These are phyloP conservation scores for Gymnobelideus leadbeateri DNA, from an alignment of 2,113 vertebrate genomes.

Conservation along the genomic window DNA sequence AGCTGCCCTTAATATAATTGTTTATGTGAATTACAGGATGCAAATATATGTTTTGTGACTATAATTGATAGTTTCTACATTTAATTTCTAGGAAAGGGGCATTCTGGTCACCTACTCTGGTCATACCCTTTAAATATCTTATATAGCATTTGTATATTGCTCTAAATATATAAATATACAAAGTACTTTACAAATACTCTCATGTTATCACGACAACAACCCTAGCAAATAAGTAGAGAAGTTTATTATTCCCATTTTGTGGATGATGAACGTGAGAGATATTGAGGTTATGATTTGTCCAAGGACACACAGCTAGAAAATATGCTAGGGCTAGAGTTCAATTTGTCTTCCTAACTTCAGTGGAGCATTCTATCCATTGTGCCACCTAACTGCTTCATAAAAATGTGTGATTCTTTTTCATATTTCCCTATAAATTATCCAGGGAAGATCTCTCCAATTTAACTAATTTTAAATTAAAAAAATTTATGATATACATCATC, in stretches of 20 bases:
- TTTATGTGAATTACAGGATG: too few species aligned
- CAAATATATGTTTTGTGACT: not conserved
- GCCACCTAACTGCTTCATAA: not conserved
- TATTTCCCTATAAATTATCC: not conserved
- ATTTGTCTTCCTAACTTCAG: not conserved
- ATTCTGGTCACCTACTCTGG: not conserved
- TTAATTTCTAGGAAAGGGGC: not conserved
- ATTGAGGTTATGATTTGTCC: not conserved
- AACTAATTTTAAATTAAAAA: not conserved
- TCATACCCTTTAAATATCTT: not conserved
- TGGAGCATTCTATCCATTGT: not conserved
- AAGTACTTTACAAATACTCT: not conserved
- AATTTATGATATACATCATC: not conserved
- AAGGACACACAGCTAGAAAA: not conserved
- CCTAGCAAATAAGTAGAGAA: not conserved
- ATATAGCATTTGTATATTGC: not conserved
- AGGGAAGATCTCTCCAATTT: not conserved
- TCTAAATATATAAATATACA: not conserved
- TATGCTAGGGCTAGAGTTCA: not conserved
- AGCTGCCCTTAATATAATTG: not conserved
- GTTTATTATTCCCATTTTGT: not conserved
- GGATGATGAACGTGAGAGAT: not conserved
- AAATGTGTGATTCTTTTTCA: not conserved
- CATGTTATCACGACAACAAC: not conserved
- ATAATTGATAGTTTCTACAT: not conserved